These are phyloP conservation scores for Setophaga kirtlandii DNA, from an alignment of 2,113 vertebrate species.

Conservation along the genomic window DNA sequence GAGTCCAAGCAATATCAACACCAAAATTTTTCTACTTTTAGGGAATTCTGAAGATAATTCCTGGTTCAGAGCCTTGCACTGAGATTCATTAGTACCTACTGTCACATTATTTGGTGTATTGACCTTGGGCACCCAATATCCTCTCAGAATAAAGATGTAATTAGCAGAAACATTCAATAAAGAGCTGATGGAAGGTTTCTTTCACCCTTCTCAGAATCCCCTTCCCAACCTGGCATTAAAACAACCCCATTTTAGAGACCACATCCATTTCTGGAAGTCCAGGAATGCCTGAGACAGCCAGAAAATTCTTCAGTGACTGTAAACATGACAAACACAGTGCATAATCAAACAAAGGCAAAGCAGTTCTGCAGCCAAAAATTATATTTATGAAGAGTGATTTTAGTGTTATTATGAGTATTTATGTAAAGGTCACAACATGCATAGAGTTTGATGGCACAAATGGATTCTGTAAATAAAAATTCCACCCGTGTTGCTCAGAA, in stretches of 20 bases:
- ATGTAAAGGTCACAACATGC: background rate
- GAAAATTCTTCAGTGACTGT: background rate
- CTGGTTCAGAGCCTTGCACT: background rate
- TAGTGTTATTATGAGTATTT: background rate
- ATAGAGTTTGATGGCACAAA: background rate
- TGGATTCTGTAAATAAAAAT: conserved; percentile 2
- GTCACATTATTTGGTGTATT: background rate
- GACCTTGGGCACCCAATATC: background rate
- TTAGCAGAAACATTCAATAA: background rate
- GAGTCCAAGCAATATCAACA: background rate
- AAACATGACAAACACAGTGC: background rate
- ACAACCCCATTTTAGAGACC: background rate
- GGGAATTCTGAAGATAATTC: background rate
- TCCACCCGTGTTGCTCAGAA: background rate
- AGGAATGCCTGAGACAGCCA: background rate
- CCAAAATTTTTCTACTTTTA: background rate
- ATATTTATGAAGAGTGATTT: conserved; percentile 25
- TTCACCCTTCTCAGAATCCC: background rate
- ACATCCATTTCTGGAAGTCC: background rate
- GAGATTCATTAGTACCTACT: background rate
- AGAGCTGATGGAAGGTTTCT: background rate
- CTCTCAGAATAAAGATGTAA: background rate
- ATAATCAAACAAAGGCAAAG: conserved; percentile 32
- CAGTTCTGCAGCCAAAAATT: background rate
- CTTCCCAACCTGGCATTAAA: background rate